A percentile compares a stretch with the other conserved stretches of the same genome.
Conservation (phyloP, 2,797 vertebrate species). For the Molossus alvarezi region DNA sequence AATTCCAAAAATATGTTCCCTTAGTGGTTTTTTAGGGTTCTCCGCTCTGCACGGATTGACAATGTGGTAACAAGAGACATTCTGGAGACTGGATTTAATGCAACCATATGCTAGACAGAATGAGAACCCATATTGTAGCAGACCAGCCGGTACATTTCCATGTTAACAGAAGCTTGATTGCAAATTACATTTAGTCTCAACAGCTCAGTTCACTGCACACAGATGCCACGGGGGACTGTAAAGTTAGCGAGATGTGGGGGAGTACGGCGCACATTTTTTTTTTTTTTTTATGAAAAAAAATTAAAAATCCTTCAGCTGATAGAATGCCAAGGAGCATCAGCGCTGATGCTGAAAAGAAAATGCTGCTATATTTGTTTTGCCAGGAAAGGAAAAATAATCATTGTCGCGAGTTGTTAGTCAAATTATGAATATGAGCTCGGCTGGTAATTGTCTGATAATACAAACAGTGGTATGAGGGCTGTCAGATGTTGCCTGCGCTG, state of each 20-base stretch:
- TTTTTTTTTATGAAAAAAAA: conserved; percentile 28
- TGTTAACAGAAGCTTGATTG: conserved; percentile 90
- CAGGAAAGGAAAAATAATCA: conserved; percentile 89
- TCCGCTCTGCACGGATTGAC: conserved; percentile 88
- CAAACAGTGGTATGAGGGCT: conserved; percentile 79
- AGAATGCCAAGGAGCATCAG: conserved; percentile 88
- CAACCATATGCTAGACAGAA: conserved; percentile 93
- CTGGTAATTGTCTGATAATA: conserved; percentile 88
- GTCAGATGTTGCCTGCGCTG: conserved; percentile 81
- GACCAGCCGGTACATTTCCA: conserved; percentile 91
- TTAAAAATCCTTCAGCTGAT: conserved; percentile 85
- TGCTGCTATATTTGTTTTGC: conserved; percentile 89
- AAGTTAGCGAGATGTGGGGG: conserved; percentile 90
- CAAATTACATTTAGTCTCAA: conserved; percentile 91
- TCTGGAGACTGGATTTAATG: conserved; percentile 91
- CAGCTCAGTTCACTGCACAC: conserved; percentile 91
- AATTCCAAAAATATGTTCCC: conserved; percentile 89
- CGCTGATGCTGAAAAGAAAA: conserved; percentile 87
- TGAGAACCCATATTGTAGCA: conserved; percentile 91
- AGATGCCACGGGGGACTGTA: conserved; percentile 90
- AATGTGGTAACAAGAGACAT: conserved; percentile 90
- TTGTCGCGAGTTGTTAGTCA: conserved; percentile 88
- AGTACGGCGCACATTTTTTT: conserved; percentile 88
- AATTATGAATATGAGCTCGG: conserved; percentile 87
- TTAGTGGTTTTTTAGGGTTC: conserved; percentile 90